phyloP scores from a whole-genome alignment of 2,797 vertebrate genomes.

The Sebastes vulpes region DNA sequence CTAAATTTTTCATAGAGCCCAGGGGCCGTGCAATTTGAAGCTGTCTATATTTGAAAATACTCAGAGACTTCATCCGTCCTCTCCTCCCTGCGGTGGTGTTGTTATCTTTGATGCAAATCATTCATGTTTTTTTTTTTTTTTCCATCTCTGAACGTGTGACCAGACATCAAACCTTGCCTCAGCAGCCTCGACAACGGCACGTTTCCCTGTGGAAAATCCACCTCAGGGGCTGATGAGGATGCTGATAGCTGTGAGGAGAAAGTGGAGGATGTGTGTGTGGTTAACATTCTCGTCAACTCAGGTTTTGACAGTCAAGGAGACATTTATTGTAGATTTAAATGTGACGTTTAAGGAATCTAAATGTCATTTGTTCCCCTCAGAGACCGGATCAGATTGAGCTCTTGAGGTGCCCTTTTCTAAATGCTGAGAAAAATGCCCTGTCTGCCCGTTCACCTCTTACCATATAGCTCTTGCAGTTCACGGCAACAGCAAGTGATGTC shows the following conservation, averaged over 20 bases:
- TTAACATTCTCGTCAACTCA: neutral
- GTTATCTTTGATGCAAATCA: constrained; percentile 51
- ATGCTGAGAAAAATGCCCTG: neutral
- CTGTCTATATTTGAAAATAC: constrained; percentile 25
- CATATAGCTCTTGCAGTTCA: neutral
- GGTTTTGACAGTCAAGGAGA: neutral
- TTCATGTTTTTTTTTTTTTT: constrained; percentile 18
- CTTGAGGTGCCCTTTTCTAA: neutral
- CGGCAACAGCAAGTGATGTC: neutral
- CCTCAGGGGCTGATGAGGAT: constrained; percentile 1
- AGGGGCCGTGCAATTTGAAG: constrained; percentile 18
- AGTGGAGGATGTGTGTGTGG: neutral
- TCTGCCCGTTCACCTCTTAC: neutral
- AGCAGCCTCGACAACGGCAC: neutral
- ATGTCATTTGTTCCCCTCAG: neutral
- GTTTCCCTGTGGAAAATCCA: neutral
- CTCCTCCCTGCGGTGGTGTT: neutral
- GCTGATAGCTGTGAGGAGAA: neutral
- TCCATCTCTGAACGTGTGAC: constrained; percentile 29
- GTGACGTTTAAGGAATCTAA: neutral
- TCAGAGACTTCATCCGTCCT: constrained; percentile 9
- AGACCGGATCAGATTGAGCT: neutral
- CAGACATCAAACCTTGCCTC: constrained; percentile 36
- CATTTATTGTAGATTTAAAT: neutral
- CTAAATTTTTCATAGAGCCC: constrained; percentile 50